Evolutionary conservation across 2,888 invertebrate genomes (phyloP), one percentile per base, ranked within the genome.

Genomic region (Ochropacha duplaris): DNA sequence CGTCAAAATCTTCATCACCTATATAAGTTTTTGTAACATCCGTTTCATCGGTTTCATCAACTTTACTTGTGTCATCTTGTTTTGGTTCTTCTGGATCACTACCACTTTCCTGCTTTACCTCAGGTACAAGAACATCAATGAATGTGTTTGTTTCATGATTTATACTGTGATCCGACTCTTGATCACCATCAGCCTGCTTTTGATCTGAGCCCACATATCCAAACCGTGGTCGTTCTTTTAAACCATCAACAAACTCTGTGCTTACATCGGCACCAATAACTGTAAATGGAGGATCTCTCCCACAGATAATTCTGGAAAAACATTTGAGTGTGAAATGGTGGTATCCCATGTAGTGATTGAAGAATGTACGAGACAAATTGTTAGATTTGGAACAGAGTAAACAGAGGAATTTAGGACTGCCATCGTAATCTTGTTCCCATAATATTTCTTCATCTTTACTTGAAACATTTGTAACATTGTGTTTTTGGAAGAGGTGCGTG

Each of bases 271-370:
- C 90, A 28, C 93, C 93, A 58, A 79, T 77, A 0, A 93, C 83
- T 11, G 75, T 66, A 60, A 93, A 90, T 22, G 87, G 86, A 54
- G 81, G 69, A 60, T 91, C 87, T 58, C 70, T 82, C 0, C 92
- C 92, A 6, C 87, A 87, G 22, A 93, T 72, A 2, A 89, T 60
- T 28, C 66, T 74, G 5, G 90, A 74, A n/a, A 93, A 78, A 59
- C 93, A 93, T 75, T 91, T 92, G 0, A 93, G 69, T 6, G 93
- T 92, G 49, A 91, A 87, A 62, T 88, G 90, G 57, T 93, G 93
- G 57, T 75, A 88, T 0, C 90, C 87, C 85, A 93, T 90, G 57
- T 83, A 93, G 62, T 93, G 93, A 59, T 85, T 86, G 50, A 89
- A 88, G 65, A 90, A 92, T 44, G 80, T 81, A 11, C 77, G 71